phyloP scores from a whole-genome alignment of 2,888 invertebrate species.

The Melinaea marsaeus region DNA sequence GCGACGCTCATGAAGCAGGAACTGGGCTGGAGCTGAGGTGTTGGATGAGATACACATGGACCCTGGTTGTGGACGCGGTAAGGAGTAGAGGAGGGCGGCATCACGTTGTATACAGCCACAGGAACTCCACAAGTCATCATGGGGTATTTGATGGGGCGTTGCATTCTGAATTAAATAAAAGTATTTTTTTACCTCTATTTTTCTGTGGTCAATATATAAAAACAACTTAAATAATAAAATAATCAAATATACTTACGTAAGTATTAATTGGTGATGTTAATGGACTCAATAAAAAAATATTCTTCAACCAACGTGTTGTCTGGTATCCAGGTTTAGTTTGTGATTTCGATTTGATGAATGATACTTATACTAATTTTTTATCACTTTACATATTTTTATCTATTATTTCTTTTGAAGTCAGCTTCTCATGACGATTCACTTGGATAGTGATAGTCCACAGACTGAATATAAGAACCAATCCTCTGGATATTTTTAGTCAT shows the following conservation, averaged over 20 bases:
- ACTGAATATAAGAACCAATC: too few species aligned
- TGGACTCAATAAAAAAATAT: too few species aligned
- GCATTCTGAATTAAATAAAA: constrained; percentile 49
- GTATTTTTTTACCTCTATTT: too few species aligned
- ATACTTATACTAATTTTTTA: constrained; percentile 28
- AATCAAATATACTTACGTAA: too few species aligned
- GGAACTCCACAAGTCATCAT: constrained; percentile 29
- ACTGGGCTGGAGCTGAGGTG: constrained; percentile 40
- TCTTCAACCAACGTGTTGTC: too few species aligned
- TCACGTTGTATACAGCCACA: constrained; percentile 7
- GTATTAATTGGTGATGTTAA: too few species aligned
- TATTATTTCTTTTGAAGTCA: neutral
- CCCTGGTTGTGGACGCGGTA: constrained; percentile 25
- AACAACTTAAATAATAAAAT: too few species aligned
- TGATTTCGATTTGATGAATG: neutral
- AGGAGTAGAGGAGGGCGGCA: constrained; percentile 8
- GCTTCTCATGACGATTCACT: too few species aligned
- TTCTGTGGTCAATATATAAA: constrained; percentile 1
- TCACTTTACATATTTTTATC: constrained; percentile 5
- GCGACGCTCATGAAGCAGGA: constrained; percentile 54
- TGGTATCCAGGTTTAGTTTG: neutral
- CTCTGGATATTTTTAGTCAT: too few species aligned
- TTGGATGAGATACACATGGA: constrained; percentile 34
- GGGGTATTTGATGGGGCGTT: constrained; percentile 48
- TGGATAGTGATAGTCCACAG: too few species aligned